Evolutionary conservation across 1,140 invertebrate species (phyloP).

Genomic region (Atta texana): DNA sequence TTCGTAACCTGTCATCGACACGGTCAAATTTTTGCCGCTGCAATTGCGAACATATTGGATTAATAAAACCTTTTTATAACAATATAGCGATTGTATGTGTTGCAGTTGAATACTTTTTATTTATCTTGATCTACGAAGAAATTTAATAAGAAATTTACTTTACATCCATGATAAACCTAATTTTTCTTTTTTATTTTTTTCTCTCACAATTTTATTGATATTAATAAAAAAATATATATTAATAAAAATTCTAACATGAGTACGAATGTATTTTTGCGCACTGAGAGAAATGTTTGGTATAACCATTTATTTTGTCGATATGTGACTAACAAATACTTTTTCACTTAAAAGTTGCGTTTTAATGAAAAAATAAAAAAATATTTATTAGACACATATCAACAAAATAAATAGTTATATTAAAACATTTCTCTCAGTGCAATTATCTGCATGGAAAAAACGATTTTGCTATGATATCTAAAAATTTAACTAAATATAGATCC

Average conservation of each 20-base stretch:
- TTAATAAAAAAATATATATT: not conserved
- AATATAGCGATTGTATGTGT: not conserved
- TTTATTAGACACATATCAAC: no score
- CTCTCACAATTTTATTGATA: not conserved
- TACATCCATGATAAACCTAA: not conserved
- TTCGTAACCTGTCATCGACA: conserved; percentile 13
- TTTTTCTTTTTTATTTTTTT: not conserved
- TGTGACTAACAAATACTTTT: no score
- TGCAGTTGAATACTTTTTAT: not conserved
- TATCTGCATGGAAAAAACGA: no score
- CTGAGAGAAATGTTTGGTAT: no score
- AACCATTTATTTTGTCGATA: no score
- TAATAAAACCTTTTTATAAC: conserved; percentile 6
- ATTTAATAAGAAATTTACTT: not conserved
- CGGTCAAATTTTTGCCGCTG: conserved; percentile 8
- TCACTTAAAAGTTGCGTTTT: no score
- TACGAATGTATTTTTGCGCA: no score
- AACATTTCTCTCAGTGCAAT: no score
- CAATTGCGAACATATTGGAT: not conserved
- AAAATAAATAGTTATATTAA: no score
- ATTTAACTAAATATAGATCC: no score
- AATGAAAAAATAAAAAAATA: no score
- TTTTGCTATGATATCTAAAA: no score
- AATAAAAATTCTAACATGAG: conserved; percentile 8
- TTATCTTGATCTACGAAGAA: not conserved